A percentile compares a stretch with the other conserved stretches of the same genome.
phyloP scores from a whole-genome alignment of 2,888 invertebrate genomes.

The Lomographa bimaculata region DNA sequence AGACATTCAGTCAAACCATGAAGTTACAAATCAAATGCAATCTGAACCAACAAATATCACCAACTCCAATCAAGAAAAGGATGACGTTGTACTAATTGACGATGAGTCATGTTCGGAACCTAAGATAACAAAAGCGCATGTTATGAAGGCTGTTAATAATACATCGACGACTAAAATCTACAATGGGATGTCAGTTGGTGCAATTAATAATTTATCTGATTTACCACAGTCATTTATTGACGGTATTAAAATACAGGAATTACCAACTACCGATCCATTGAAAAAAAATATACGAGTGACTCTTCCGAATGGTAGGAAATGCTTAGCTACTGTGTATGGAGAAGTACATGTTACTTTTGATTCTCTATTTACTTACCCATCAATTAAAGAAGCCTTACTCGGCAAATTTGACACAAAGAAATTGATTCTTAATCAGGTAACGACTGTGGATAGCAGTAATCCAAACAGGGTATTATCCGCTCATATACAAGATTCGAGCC shows the following conservation, averaged over 20 bases:
- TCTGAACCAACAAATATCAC: conserved; percentile 6
- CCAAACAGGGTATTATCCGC: conserved; percentile 38
- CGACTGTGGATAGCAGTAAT: conserved; percentile 29
- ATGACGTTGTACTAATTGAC: conserved; percentile 27
- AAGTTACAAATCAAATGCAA: not conserved
- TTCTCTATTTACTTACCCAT: conserved; percentile 53
- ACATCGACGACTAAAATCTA: not conserved
- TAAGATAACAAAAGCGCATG: not conserved
- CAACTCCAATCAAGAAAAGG: conserved; percentile 4
- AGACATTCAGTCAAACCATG: not conserved
- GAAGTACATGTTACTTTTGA: conserved; percentile 49
- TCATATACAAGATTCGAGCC: conserved; percentile 34
- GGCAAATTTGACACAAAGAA: conserved; percentile 40
- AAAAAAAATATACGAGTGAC: conserved; percentile 54
- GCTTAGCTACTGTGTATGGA: conserved; percentile 63
- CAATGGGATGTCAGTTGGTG: too few relatives aligned
- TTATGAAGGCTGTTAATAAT: not conserved
- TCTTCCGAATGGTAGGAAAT: conserved; percentile 58
- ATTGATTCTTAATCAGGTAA: conserved; percentile 54
- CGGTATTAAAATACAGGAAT: conserved; percentile 48
- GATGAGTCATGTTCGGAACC: conserved; percentile 5
- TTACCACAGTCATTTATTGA: conserved; percentile 39
- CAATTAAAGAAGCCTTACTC: conserved; percentile 49
- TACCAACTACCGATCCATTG: conserved; percentile 42
- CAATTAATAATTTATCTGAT: conserved; percentile 7